These are phyloP conservation scores for Stenopsyche tienmushanensis DNA, from an alignment of 1,140 invertebrate genomes.

Conservation along the genomic window DNA sequence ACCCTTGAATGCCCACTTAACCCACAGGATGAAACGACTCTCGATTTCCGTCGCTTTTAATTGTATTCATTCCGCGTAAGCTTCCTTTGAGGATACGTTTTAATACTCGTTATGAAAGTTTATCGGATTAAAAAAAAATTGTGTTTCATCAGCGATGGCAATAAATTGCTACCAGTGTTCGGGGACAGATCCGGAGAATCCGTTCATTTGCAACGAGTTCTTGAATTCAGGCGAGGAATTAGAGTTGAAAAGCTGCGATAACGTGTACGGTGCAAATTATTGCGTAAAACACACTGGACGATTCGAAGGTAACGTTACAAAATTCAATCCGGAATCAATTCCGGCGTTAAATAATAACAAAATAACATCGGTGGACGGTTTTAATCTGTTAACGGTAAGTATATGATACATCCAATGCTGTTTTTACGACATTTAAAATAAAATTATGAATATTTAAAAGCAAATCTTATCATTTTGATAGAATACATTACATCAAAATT, in stretches of 20 bases:
- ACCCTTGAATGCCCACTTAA: no score
- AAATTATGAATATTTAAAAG: no score
- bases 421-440: no score
- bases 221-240: conserved; percentile 69
- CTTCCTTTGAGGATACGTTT: no score
- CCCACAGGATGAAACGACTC: no score
- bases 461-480: no score
- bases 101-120: no score
- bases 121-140: not conserved
- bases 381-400: no score
- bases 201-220: conserved; percentile 87
- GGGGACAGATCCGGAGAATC: conserved; percentile 73
- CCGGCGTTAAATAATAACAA: conserved; percentile 25
- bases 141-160: conserved; percentile 54
- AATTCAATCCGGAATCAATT: not conserved
- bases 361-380: no score
- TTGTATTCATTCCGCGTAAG: not conserved
- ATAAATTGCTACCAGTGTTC: conserved; percentile 89
- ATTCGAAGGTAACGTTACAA: conserved; percentile 73
- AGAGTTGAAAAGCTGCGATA: conserved; percentile 69
- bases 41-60: not conserved
- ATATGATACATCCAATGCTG: no score
- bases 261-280: conserved; percentile 80
- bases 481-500: no score
- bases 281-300: conserved; percentile 94